Base-by-base conservation (phyloP, 1,140 invertebrate genomes). In the Drosophila varians region DNA sequence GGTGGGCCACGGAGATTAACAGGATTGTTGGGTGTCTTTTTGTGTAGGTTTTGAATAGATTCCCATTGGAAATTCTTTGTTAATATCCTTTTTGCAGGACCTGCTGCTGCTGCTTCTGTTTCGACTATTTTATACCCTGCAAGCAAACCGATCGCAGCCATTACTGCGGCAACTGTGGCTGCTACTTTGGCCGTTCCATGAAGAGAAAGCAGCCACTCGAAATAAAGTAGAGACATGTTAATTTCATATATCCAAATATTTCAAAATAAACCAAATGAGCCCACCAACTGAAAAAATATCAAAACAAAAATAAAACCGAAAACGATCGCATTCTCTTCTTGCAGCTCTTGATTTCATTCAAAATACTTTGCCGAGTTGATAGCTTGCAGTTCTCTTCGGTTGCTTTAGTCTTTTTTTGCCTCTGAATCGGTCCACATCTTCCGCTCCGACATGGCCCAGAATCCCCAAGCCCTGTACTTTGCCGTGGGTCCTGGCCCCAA, bases 61-160 rank as follows among this genome's bases (percentile, higher is more conserved):
- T 19, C 31, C 3, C 1, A 42, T 5, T 5, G 19, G n/a, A 8
- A 16, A 8, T 1, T n/a, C 34, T 9, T 19, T 19, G 1, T 4
- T 2, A 3, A 28, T 46, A 34, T 36, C 25, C 14, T 25, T 47
- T 3, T n/a, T 56, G 2, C 48, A 90, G 89, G 38, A 72, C 69
- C 38, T 86, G 64, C 18, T 90, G 89, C 34, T 90, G 89, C 19
- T 90, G 89, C 57, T 90, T 74, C 45, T 90, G 89, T 28, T 55
- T 89, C 58, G 55, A 90, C 54, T 90, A 89, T 40, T 58, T 46
- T 43, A 53, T 77, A 47, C 82, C 86, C 54, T 90, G 82, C 66
- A 88, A 89, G 54, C 82, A 89, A 54, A 90, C 82, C 8, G 89
- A 90, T 58, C 70, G 82, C 18, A 90, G 90, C 49, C 89, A 90